phyloP scores from a whole-genome alignment of 2,113 vertebrate genomes.

The Prionailurus viverrinus region DNA sequence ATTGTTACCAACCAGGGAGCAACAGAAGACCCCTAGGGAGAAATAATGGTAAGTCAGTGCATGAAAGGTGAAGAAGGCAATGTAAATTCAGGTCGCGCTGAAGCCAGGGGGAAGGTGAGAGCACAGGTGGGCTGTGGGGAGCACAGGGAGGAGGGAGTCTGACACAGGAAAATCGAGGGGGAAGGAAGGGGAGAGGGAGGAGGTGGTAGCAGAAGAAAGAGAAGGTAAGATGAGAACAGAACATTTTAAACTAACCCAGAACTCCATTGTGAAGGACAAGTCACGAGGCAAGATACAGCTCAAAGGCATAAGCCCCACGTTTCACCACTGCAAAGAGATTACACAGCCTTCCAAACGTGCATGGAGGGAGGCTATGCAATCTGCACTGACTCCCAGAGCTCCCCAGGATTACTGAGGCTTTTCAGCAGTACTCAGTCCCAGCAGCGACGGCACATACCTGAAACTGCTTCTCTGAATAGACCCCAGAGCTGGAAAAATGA shows the following conservation, averaged over 20 bases:
- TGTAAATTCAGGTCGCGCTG: slow-evolving; percentile 71
- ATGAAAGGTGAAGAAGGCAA: slow-evolving; percentile 40
- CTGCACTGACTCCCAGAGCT: slow-evolving; percentile 67
- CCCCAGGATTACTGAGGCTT: slow-evolving; percentile 51
- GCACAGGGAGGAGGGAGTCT: slow-evolving; percentile 73
- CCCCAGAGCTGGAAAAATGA: slow-evolving; percentile 67
- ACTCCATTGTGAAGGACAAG: slow-evolving; percentile 82
- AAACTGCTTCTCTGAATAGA: slow-evolving; percentile 75
- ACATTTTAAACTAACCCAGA: slow-evolving; percentile 77
- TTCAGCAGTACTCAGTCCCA: slow-evolving; percentile 74
- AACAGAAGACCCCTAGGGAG: background rate
- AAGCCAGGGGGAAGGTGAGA: slow-evolving; percentile 54
- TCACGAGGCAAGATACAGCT: slow-evolving; percentile 81
- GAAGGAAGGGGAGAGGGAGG: slow-evolving; percentile 68
- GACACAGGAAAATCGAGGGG: slow-evolving; percentile 74
- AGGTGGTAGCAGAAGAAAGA: slow-evolving; percentile 71
- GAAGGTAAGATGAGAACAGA: slow-evolving; percentile 79
- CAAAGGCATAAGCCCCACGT: slow-evolving; percentile 72
- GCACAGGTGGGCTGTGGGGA: slow-evolving; percentile 73
- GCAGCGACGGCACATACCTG: slow-evolving; percentile 61
- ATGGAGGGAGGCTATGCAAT: slow-evolving; percentile 54
- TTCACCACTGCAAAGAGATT: slow-evolving; percentile 76
- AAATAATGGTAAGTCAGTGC: background rate
- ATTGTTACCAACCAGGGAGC: slow-evolving; percentile 25
- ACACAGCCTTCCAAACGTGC: slow-evolving; percentile 55